phyloP scores from a whole-genome alignment of 1,140 invertebrate genomes.

The Leptinotarsa texana region DNA sequence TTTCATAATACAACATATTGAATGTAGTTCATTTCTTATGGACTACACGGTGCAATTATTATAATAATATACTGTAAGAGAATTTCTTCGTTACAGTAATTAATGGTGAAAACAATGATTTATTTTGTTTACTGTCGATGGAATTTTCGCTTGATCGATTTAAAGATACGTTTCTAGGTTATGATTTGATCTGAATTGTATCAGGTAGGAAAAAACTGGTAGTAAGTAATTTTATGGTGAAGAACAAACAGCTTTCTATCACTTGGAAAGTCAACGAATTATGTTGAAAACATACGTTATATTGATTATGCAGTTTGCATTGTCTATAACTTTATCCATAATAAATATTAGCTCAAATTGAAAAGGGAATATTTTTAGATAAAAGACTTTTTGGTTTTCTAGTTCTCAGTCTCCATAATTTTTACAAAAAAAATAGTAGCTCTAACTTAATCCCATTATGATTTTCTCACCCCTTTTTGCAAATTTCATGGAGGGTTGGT shows the following conservation, averaged over 20 bases:
- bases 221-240: background rate
- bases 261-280: background rate
- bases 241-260: background rate
- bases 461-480: too few relatives aligned
- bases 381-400: too few relatives aligned
- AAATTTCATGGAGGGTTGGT: too few relatives aligned
- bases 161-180: constrained; percentile 1
- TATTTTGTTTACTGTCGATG: background rate
- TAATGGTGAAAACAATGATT: background rate
- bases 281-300: too few relatives aligned
- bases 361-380: too few relatives aligned
- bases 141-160: background rate
- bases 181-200: background rate
- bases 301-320: too few relatives aligned
- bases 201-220: background rate
- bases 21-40: background rate
- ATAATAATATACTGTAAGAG: background rate
- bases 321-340: too few relatives aligned
- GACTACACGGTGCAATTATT: background rate
- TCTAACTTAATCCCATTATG: too few relatives aligned
- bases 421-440: too few relatives aligned
- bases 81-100: background rate
- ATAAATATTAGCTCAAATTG: too few relatives aligned
- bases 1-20: background rate
- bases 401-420: too few relatives aligned